Evolutionary conservation across 2,113 vertebrate species (phyloP), one percentile per base, ranked within the genome.

Genomic region (Hassar affinis): DNA sequence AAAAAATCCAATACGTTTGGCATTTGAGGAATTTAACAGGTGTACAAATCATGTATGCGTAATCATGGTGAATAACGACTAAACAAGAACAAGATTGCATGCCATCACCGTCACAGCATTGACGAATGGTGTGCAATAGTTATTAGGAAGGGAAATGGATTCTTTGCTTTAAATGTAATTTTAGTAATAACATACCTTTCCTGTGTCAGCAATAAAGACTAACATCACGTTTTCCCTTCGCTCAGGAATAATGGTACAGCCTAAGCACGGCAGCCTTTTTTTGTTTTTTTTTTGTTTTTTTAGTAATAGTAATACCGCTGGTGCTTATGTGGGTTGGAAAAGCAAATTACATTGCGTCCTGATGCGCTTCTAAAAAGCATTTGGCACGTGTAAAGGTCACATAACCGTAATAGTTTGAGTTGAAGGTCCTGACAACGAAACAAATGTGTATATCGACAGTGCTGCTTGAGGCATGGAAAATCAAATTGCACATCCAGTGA

Each of bases 401-500:
- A 5, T 49, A 10, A 20, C 42, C 33, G 45, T 51, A 80, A 68
- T 52, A 35, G 61, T 66, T 33, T 33, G 2, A 20, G 18, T 49
- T 22, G 61, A 66, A 66, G 47, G 27, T 80, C 47, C 30, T 66
- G 61, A 51, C 38, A 35, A 22, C 9, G n/a, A 66, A 80, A 64
- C 45, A 80, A 22, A 51, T 64, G 59, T 25, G 18, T 52, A 49
- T 71, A 30, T 80, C 51, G 66, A 30, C 22, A 52, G 27, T 79
- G 49, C 30, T 42, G 52, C 56, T 56, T 57, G 76, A 71, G 47
- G 79, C 49, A 69, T 11, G 33, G 33, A n/a, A 81, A 66, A 69
- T 81, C 22, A 42, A 54, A 81, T 80, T 69, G 38, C 47, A 54
- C 45, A 51, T 66, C 78, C 52, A 71, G 64, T 74, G 66, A 69